These are phyloP conservation scores for Syrrhaptes paradoxus DNA, from an alignment of 2,113 vertebrate species.

Conservation along the genomic window DNA sequence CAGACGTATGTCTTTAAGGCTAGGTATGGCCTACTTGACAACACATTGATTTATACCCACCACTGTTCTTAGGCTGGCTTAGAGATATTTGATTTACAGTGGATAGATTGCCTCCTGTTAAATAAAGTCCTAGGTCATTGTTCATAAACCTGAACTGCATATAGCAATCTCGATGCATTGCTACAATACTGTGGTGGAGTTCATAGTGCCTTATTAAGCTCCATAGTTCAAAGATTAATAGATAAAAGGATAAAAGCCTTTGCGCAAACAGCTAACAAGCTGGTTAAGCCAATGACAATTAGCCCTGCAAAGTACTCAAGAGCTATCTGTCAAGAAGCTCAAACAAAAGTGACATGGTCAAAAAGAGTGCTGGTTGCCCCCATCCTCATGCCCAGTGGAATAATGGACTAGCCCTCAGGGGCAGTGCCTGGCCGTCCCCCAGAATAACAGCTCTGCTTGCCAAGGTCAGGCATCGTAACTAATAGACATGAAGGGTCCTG, in stretches of 20 bases:
- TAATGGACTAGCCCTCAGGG: neutral
- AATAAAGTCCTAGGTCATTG: constrained; percentile 56
- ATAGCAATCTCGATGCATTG: neutral
- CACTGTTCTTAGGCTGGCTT: neutral
- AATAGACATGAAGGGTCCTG: neutral
- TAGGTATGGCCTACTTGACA: constrained; percentile 12
- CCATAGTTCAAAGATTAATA: constrained; percentile 44
- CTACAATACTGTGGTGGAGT: neutral
- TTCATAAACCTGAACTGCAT: constrained; percentile 34
- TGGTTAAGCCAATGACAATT: constrained; percentile 19
- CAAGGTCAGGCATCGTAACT: neutral
- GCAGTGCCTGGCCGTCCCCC: neutral
- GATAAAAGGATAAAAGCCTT: constrained; percentile 26
- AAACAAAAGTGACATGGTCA: neutral
- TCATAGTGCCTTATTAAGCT: constrained; percentile 19
- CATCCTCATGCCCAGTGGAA: neutral
- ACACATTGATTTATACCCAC: constrained; percentile 45
- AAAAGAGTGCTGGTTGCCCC: neutral
- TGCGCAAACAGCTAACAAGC: constrained; percentile 14
- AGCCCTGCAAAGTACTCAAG: neutral
- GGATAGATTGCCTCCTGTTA: constrained; percentile 51
- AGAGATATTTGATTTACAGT: constrained; percentile 53
- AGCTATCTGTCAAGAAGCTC: neutral
- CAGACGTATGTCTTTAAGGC: constrained; percentile 20
- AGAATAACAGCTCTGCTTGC: neutral